Conservation (phyloP, 2,888 invertebrate genomes). For the Epsilonema sp. region DNA sequence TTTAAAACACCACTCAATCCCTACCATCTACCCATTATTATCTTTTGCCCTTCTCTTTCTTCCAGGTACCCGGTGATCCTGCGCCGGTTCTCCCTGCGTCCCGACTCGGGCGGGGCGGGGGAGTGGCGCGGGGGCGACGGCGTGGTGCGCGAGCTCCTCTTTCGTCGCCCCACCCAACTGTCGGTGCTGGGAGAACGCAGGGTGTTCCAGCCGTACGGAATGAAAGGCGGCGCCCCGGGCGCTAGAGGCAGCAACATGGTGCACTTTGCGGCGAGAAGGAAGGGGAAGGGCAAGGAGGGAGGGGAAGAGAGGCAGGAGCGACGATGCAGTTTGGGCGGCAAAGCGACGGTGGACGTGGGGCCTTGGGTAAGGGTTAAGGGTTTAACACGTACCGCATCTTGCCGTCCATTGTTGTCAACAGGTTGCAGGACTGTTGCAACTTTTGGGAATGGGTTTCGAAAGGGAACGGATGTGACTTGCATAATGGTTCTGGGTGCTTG, state of each 20-base stretch:
- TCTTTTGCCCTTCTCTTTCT: conserved; percentile 2
- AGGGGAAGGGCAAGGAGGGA: no score
- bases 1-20: no score
- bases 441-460: no score
- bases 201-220: conserved; percentile 68
- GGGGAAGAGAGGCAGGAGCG: no score
- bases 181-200: conserved; percentile 79
- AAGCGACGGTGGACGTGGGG: conserved; percentile 55
- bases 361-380: conserved; percentile 50
- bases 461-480: no score
- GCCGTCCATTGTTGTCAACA: no score
- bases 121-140: conserved; percentile 58
- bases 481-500: no score
- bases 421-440: no score
- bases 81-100: conserved; percentile 52
- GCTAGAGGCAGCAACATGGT: background rate
- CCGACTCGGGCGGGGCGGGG: conserved; percentile 45
- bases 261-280: background rate
- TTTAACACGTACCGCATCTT: no score
- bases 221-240: conserved; percentile 34
- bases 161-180: conserved; percentile 57
- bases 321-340: conserved; percentile 61
- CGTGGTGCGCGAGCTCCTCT: conserved; percentile 57
- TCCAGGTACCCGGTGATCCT: conserved; percentile 63
- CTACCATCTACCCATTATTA: no score